Evolutionary conservation across 2,797 vertebrate genomes (phyloP).

Genomic region (Sphaeramia orbicularis): DNA sequence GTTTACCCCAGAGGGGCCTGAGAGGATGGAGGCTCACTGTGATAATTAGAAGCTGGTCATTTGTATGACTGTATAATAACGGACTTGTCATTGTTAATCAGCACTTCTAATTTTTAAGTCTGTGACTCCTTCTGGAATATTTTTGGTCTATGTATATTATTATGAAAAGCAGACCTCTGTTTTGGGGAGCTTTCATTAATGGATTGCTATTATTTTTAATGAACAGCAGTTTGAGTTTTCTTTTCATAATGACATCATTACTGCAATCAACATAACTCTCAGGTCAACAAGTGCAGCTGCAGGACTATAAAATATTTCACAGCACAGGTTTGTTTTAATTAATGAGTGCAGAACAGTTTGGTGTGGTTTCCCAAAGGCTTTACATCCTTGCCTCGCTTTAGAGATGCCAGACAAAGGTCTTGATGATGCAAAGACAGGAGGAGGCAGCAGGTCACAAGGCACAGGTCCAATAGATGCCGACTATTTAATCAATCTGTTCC

Average conservation of each 20-base stretch:
- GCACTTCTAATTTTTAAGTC: conserved; percentile 13
- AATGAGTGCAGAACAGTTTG: background rate
- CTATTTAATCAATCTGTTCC: background rate
- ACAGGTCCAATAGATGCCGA: no score
- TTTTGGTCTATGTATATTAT: conserved; percentile 16
- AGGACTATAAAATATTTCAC: background rate
- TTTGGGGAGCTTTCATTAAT: conserved; percentile 9
- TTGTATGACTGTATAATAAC: conserved; percentile 36
- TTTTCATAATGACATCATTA: background rate
- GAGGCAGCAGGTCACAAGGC: background rate
- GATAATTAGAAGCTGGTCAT: conserved; percentile 34
- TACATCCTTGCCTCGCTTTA: background rate
- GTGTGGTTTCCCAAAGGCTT: background rate
- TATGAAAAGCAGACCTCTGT: background rate
- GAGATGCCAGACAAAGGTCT: background rate
- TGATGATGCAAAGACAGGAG: background rate
- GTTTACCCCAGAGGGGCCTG: conserved; percentile 61
- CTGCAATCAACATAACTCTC: background rate
- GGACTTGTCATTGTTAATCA: conserved; percentile 30
- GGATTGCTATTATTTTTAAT: background rate
- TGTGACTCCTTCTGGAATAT: conserved; percentile 13
- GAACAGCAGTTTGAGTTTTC: background rate
- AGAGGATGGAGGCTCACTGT: conserved; percentile 13
- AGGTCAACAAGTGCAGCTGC: background rate
- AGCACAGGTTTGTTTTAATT: background rate